Evolutionary conservation across 1,140 invertebrate species (phyloP), one percentile per base, ranked within the genome.

Genomic region (Zaprionus ghesquierei): DNA sequence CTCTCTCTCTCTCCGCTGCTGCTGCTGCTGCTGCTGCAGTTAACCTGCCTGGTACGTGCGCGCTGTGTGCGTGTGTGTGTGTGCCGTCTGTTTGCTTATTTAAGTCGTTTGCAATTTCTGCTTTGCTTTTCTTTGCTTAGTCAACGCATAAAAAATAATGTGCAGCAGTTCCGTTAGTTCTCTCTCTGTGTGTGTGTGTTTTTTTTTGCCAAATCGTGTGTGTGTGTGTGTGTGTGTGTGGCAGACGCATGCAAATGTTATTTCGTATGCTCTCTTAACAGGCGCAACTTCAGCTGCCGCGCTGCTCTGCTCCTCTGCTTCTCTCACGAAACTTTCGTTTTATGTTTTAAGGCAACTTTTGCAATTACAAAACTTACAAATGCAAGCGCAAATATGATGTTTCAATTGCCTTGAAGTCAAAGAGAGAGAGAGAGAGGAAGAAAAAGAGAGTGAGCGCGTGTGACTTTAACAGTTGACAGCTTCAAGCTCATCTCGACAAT

Each of bases 101-200:
- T 87, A 86, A 86, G 81, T 86, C 81, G 64, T 87, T 86, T 87
- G 82, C 81, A 86, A 87, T 81, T 87, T 86, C 74, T 85, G 77
- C 79, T 77, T 71, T 81, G 79, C 81, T 86, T 87, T 73, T 77
- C 84, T 82, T 87, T 89, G 79, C 79, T 70, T 69, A 82, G 75
- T 51, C 64, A 74, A 87, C 82, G 79, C 82, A 82, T 87, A 87
- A 87, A 87, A 86, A 87, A 87, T 82, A 89, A 82, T 71, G 77
- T 56, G 65, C 59, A 74, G 70, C 58, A 60, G 29, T 38, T 59
- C 54, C 53, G 53, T 66, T 66, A 20, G 46, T 6, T 27, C 25
- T 27, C 25, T 27, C 25, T 27, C 25, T 27, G 4, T 27, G 1
- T 27, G 1, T 29, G 3, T 29, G 3, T 53, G 23, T 55, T 10